phyloP scores from a whole-genome alignment of 2,888 invertebrate species.

The Opisthograptis luteolata region DNA sequence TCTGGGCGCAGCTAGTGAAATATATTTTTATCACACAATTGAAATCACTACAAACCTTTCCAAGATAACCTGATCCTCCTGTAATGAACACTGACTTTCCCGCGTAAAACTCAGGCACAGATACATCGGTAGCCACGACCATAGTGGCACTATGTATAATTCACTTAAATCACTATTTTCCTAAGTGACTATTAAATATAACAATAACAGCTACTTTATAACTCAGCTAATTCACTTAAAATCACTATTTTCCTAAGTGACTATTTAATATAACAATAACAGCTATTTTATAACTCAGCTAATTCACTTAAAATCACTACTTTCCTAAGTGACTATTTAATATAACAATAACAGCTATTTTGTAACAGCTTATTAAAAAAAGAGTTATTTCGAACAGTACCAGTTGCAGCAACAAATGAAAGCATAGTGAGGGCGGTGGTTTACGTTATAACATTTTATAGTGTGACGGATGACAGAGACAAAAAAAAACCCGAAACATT shows the following conservation, averaged over 20 bases:
- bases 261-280: too few relatives aligned
- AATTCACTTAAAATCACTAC: background rate
- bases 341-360: too few relatives aligned
- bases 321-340: background rate
- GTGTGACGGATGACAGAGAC: too few relatives aligned
- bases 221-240: background rate
- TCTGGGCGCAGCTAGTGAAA: too few relatives aligned
- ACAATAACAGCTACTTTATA: too few relatives aligned
- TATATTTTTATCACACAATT: too few relatives aligned
- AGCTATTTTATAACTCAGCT: too few relatives aligned
- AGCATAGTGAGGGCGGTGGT: background rate
- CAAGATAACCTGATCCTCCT: conserved; percentile 53
- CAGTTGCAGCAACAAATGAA: background rate
- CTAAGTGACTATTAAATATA: too few relatives aligned
- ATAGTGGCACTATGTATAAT: conserved; percentile 4
- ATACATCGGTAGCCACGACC: conserved; percentile 13
- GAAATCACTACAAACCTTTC: conserved; percentile 42
- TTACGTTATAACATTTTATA: background rate
- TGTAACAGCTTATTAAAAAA: too few relatives aligned
- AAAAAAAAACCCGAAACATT: too few relatives aligned
- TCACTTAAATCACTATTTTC: background rate
- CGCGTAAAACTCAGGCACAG: conserved; percentile 45
- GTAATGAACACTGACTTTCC: conserved; percentile 52
- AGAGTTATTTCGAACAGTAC: too few relatives aligned
- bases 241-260: background rate